Percentiles rank a stretch among this genome's conserved stretches.
phyloP scores from a whole-genome alignment of 1,140 invertebrate genomes.

The Radopholus similis region DNA sequence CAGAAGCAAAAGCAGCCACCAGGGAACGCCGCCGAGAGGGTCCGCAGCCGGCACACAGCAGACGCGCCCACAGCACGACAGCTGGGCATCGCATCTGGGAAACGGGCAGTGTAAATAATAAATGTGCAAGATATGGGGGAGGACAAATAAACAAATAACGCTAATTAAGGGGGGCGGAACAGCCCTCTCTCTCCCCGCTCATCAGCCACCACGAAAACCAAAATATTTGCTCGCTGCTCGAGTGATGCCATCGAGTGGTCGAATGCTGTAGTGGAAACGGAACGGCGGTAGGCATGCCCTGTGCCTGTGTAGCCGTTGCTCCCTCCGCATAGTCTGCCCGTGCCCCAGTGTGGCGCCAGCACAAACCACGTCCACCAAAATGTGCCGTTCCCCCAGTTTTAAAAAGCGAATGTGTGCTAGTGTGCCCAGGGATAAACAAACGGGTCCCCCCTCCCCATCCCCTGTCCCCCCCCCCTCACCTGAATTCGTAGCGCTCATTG shows the following conservation, averaged over 20 bases:
- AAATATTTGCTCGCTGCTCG: not conserved
- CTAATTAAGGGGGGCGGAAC: not conserved
- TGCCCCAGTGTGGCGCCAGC: too few relatives aligned
- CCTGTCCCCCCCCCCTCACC: too few relatives aligned
- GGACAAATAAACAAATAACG: conserved; percentile 3
- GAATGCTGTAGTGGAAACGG: too few relatives aligned
- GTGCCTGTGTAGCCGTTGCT: too few relatives aligned
- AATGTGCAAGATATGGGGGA: not conserved
- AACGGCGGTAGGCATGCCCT: too few relatives aligned
- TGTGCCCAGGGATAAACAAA: too few relatives aligned
- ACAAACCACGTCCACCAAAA: too few relatives aligned
- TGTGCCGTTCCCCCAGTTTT: too few relatives aligned
- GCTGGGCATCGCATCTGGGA: conserved; percentile 32
- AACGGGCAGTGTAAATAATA: not conserved
- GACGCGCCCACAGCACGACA: conserved; percentile 43
- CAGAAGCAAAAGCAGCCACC: conserved; percentile 41
- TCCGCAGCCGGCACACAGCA: conserved; percentile 40
- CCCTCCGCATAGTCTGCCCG: too few relatives aligned
- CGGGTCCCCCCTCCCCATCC: not conserved
- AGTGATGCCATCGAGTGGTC: not conserved
- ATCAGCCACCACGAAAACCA: not conserved
- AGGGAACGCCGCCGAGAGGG: not conserved
- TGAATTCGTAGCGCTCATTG: conserved; percentile 48
- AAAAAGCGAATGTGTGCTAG: too few relatives aligned
- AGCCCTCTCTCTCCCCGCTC: not conserved